phyloP scores from a whole-genome alignment of 2,888 invertebrate genomes.

The Tetragnatha montana region DNA sequence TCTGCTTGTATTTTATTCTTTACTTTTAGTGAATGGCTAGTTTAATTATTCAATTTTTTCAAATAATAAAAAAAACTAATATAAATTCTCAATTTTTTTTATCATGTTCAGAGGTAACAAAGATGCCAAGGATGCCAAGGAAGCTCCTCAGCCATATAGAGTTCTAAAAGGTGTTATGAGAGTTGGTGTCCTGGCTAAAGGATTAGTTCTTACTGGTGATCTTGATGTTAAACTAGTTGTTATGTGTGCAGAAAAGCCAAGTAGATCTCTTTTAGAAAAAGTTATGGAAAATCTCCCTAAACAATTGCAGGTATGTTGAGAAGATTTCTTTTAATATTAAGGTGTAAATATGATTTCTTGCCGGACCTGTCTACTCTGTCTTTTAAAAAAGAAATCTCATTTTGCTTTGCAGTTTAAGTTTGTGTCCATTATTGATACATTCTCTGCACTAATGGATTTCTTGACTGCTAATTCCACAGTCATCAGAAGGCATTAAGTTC shows the following conservation, averaged over 20 bases:
- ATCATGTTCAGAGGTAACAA: conserved; percentile 22
- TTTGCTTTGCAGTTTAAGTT: neutral
- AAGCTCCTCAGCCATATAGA: conserved; percentile 81
- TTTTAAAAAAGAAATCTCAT: neutral
- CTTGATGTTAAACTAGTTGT: conserved; percentile 93
- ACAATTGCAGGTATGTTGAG: conserved; percentile 81
- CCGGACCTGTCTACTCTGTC: too few relatives aligned
- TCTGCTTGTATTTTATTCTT: neutral
- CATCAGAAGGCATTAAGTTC: too few relatives aligned
- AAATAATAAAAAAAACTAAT: neutral
- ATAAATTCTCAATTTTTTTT: neutral
- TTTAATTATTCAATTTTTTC: neutral
- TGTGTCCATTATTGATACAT: too few relatives aligned
- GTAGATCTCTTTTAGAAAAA: conserved; percentile 87
- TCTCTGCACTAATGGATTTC: neutral
- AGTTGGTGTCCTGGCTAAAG: conserved; percentile 92
- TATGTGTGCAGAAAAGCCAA: conserved; percentile 95
- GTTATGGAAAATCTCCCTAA: conserved; percentile 89
- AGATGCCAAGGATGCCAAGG: conserved; percentile 79
- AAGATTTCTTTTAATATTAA: neutral
- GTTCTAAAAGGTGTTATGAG: conserved; percentile 97
- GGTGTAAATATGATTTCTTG: too few relatives aligned
- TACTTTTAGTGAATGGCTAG: neutral
- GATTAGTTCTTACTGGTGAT: conserved; percentile 92
- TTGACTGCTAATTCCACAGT: too few relatives aligned